Evolutionary conservation across 1,140 invertebrate species (phyloP).

Genomic region (Nilaparvata lugens): DNA sequence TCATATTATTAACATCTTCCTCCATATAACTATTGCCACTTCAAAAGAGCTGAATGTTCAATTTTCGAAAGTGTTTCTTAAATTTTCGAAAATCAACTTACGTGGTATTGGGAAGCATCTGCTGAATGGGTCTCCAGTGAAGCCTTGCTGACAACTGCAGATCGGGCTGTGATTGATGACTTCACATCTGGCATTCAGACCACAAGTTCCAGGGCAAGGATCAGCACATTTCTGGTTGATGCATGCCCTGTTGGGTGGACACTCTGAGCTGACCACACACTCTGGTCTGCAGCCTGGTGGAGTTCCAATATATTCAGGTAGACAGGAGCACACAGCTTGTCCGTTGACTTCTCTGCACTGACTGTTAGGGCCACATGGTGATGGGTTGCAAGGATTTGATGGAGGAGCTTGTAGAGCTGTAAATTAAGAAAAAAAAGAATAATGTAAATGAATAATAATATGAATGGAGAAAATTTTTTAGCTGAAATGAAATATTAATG

Average conservation of each 20-base stretch:
- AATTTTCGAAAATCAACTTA: slow-evolving; percentile 14
- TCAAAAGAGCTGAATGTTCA: no score
- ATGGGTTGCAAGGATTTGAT: slow-evolving; percentile 39
- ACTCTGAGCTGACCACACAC: slow-evolving; percentile 40
- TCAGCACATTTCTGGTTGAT: slow-evolving; percentile 42
- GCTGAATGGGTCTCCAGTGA: slow-evolving; percentile 43
- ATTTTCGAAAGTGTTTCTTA: no score
- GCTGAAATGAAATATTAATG: background rate
- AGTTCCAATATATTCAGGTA: slow-evolving; percentile 39
- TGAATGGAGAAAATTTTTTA: background rate
- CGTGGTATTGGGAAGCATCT: slow-evolving; percentile 36
- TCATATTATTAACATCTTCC: no score
- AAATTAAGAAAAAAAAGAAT: slow-evolving; percentile 6
- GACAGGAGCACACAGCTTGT: slow-evolving; percentile 43
- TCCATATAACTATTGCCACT: no score
- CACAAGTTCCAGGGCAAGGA: slow-evolving; percentile 43
- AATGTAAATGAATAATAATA: slow-evolving; percentile 14
- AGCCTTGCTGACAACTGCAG: slow-evolving; percentile 40
- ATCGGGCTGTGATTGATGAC: slow-evolving; percentile 48
- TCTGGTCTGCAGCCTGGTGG: slow-evolving; percentile 45
- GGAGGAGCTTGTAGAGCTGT: slow-evolving; percentile 33
- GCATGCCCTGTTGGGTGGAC: slow-evolving; percentile 38
- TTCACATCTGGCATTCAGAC: slow-evolving; percentile 39
- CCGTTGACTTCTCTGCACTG: slow-evolving; percentile 40
- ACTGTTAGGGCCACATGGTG: slow-evolving; percentile 46